Base-by-base conservation (phyloP, 2,888 invertebrate genomes). In the Andrena haemorrhoa region DNA sequence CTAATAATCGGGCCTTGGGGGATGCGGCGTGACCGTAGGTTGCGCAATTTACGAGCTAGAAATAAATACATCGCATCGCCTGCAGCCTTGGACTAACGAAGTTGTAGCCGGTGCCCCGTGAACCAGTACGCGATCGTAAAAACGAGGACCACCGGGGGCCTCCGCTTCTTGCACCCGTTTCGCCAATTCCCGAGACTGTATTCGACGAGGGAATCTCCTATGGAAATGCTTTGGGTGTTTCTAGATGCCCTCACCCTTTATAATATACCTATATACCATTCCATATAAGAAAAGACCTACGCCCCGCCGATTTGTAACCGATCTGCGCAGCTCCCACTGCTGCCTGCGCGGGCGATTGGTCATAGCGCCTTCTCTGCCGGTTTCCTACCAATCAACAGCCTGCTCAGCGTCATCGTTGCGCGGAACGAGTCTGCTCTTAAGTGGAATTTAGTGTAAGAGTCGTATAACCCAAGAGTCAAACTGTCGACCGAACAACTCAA, bases 21-120 rank as follows among this genome's bases (percentile, higher is more conserved):
- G 51, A 56, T 70, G 60, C 41, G 80, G 51, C 64, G 61, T 35
- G 47, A 56, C 53, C 64, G 12, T 60, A 60, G 73, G 41, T 83
- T 75, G 83, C 69, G 79, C 75, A 79, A 83, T 83, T 84, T 83
- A 84, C 79, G 79, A 76, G 70, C 69, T 58, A 84, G 63, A 49
- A 79, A 83, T 63, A 69, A 75, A 75, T 73, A 76, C 83, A 73
- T 68, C 51, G 68, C 69, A 65, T 83, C 58, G 78, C 83, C 83
- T 53, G 49, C 78, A 78, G 78, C 83, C 78, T 71, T 75, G 49
- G 75, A 83, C 79, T 83, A 83, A 84, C 83, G 83, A 83, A 83
- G 78, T 78, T 72, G 71, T 26, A 77, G 73, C 64, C 51, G 69
- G 51, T 70, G 35, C 41, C 65, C 23, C 53, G 71, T 58, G 65